Evolutionary conservation across 2,888 invertebrate species (phyloP).

Genomic region (Xanthostigma xanthostigma): DNA sequence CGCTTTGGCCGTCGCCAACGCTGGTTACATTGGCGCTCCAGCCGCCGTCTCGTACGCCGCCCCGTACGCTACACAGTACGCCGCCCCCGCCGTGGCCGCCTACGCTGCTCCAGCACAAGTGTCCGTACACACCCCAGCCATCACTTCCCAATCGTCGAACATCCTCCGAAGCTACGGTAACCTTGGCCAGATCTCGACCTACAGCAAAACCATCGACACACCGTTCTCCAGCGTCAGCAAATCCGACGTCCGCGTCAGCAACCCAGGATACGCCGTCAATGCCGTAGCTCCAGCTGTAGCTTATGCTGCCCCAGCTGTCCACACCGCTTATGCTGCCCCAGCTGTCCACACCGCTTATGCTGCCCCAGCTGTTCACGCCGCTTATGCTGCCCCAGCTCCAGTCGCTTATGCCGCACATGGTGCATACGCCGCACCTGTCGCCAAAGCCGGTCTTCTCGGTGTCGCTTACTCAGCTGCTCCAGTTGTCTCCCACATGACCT

Average conservation of each 20-base stretch:
- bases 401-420: neutral
- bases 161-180: constrained; percentile 48
- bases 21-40: constrained; percentile 14
- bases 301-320: constrained; percentile 11
- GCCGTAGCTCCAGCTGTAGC: constrained; percentile 19
- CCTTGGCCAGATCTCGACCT: constrained; percentile 51
- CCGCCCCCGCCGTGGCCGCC: constrained; percentile 23
- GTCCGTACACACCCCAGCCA: constrained; percentile 29
- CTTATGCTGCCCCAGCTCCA: neutral
- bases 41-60: constrained; percentile 1
- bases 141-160: constrained; percentile 43
- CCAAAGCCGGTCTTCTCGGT: constrained; percentile 7
- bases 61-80: constrained; percentile 8
- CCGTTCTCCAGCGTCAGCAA: constrained; percentile 51
- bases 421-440: constrained; percentile 8
- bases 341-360: neutral
- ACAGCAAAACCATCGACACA: constrained; percentile 46
- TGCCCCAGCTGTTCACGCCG: neutral
- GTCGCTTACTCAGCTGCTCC: constrained; percentile 31
- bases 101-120: constrained; percentile 17
- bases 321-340: constrained; percentile 10
- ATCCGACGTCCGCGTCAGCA: constrained; percentile 45
- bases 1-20: constrained; percentile 16
- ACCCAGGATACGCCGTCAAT: constrained; percentile 36
- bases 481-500: constrained; percentile 8